Percentiles rank a stretch among this genome's conserved stretches.
Conservation (phyloP, 2,888 invertebrate genomes). For the Diogma glabrata region DNA sequence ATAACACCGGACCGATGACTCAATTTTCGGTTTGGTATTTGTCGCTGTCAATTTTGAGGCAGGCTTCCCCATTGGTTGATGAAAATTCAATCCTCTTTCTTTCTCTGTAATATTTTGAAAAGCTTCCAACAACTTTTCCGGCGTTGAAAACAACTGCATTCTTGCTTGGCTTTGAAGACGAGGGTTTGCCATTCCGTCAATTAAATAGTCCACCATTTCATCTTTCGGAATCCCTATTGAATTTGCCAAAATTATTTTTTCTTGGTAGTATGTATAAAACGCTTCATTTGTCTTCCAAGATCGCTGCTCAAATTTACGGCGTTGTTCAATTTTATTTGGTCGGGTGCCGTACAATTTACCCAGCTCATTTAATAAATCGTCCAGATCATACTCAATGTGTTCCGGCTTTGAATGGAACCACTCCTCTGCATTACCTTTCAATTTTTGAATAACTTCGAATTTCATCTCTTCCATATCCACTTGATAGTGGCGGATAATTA, state of each 20-base stretch:
- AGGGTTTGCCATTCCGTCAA: too few relatives aligned
- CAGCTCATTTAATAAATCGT: too few relatives aligned
- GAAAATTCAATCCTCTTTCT: neutral
- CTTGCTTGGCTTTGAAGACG: neutral
- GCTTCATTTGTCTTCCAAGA: neutral
- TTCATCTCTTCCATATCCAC: too few relatives aligned
- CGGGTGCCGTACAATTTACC: neutral
- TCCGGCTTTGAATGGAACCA: neutral
- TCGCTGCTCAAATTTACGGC: too few relatives aligned
- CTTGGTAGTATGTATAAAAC: neutral
- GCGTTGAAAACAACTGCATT: neutral
- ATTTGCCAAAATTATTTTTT: neutral
- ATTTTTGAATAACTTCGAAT: neutral
- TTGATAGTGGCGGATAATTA: too few relatives aligned
- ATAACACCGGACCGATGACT: neutral
- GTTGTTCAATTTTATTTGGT: constrained; percentile 1
- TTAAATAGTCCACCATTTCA: too few relatives aligned
- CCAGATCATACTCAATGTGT: neutral
- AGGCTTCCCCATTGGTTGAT: too few relatives aligned
- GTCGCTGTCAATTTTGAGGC: neutral
- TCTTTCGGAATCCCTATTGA: too few relatives aligned
- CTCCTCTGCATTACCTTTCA: neutral
- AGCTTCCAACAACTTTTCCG: neutral
- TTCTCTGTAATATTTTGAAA: neutral
- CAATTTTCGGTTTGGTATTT: neutral